Base-by-base conservation (phyloP, 2,888 invertebrate genomes). In the Ptycholaimellus sp. region DNA sequence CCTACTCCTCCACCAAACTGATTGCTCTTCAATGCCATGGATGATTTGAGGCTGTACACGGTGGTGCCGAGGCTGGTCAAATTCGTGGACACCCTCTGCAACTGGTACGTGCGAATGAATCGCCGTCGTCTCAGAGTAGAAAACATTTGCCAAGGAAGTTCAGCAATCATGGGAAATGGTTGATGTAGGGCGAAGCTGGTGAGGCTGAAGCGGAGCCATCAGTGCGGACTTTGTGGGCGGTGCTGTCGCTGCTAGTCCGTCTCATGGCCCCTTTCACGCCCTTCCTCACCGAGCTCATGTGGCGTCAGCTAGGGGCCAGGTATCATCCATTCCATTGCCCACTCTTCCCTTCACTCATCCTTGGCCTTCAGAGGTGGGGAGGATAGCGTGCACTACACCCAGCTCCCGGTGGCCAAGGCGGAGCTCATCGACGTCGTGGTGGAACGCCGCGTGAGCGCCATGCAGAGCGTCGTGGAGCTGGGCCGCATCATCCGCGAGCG, bases 61-160 rank as follows among this genome's bases (percentile, higher is more conserved):
- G 96, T 96, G 9, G 76, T 90, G 9, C 87, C 90, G 1, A 68
- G 75, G 37, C 65, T 99, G 30, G 76, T 90, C 0, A 83, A 85
- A 58, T 96, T 83, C 60, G 82, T 96, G 46, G 90, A 93, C 56
- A 80, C 90, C 56, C 69, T 96, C 3, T 96, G 93, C 21, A 99
- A 99, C 60, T 90, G 90, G 87, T 96, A 93, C 59, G 85, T 96
- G 22, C 69, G 93, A 44, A 77, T 96, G 73, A 96, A 96, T 60
- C 71, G 96, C 39, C 77, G 74, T 50, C 70, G 96, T 36, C 70
- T 96, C 42, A 93, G 90, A 63, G 67, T 61, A 33, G 41, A 42
- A 9, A 20, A 18, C 7, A 33, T 35, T 33, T 29, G 14, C 14
- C n/a, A n/a, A n/a, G n/a, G n/a, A n/a, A n/a, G n/a, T n/a, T n/a